These are phyloP conservation scores for Drosophila prosaltans DNA, from an alignment of 1,140 invertebrate genomes.

Conservation along the genomic window DNA sequence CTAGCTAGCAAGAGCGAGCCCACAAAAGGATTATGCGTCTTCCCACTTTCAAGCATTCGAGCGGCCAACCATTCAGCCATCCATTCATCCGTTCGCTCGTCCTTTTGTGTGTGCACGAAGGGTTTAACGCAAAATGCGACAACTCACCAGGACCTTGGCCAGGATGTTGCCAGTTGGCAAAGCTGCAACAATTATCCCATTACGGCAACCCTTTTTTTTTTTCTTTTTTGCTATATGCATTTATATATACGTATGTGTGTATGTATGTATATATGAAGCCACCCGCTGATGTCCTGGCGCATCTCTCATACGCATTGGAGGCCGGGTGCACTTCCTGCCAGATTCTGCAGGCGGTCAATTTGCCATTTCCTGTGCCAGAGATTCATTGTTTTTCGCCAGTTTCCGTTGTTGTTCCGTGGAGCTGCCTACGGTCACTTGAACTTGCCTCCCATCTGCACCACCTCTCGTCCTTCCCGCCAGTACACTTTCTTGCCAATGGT, in stretches of 20 bases:
- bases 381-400: conserved; percentile 23
- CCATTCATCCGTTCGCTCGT: conserved; percentile 19
- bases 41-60: conserved; percentile 5
- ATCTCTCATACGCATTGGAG: conserved; percentile 66
- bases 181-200: conserved; percentile 79
- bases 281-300: conserved; percentile 47
- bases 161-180: conserved; percentile 51
- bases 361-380: conserved; percentile 64
- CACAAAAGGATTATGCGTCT: conserved; percentile 52
- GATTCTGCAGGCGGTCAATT: conserved; percentile 78
- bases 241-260: background rate
- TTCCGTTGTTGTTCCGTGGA: conserved; percentile 27
- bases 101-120: conserved; percentile 38
- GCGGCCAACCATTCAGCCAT: conserved; percentile 6
- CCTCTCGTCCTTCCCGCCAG: background rate
- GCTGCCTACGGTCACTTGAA: conserved; percentile 24
- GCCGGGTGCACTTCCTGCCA: conserved; percentile 54
- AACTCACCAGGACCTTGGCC: conserved; percentile 28
- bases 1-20: background rate
- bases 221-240: background rate
- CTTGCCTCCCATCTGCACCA: too few species aligned
- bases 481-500: too few species aligned
- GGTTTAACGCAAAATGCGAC: conserved; percentile 17
- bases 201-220: conserved; percentile 63
- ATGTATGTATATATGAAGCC: conserved; percentile 9